Conservation (phyloP, 2,888 invertebrate genomes). For the Erebia aethiops region DNA sequence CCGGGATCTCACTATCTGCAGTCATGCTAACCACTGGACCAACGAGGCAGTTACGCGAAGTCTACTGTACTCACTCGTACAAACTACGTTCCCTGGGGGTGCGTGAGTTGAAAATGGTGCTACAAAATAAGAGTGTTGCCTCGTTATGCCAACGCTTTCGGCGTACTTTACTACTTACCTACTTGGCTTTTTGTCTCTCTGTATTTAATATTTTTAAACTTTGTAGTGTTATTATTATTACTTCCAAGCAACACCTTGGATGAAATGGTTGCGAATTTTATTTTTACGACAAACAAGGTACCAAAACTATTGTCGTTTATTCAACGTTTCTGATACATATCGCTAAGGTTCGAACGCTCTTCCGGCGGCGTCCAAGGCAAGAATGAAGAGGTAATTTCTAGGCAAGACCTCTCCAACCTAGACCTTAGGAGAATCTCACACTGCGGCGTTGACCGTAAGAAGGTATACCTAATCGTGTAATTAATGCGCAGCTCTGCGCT, state of each 20-base stretch:
- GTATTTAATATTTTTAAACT: not conserved
- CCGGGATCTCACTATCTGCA: no score
- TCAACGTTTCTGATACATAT: no score
- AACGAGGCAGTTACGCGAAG: not conserved
- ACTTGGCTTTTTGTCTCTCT: not conserved
- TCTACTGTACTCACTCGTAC: not conserved
- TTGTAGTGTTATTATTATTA: not conserved
- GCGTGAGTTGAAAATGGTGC: not conserved
- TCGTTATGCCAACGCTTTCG: slow-evolving; percentile 7
- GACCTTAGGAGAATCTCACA: no score
- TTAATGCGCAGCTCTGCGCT: no score
- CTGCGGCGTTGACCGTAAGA: no score
- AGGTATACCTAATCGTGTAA: no score
- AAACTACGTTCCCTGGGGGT: not conserved
- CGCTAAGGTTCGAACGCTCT: no score
- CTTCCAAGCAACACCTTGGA: not conserved
- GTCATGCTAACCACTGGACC: no score
- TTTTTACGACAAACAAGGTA: not conserved
- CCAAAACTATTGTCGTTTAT: no score
- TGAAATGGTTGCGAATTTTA: not conserved
- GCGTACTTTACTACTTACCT: not conserved
- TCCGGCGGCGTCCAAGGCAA: no score
- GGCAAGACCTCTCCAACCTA: no score
- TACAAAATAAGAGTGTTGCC: not conserved
- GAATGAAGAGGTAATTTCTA: no score